Evolutionary conservation across 2,888 invertebrate species (phyloP).

Genomic region (Exocentrus adspersus): DNA sequence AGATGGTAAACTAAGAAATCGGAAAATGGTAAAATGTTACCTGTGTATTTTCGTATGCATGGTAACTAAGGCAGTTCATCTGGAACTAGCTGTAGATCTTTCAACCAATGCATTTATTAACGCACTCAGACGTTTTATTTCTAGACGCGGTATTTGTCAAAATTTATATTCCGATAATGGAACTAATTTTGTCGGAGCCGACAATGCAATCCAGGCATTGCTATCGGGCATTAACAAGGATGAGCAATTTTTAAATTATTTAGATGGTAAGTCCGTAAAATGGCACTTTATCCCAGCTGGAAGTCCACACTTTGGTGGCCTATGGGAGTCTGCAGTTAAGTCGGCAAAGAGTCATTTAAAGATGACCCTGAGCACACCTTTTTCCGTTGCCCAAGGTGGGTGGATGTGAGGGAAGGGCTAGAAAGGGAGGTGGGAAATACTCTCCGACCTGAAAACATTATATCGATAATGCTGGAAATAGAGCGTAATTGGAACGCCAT

Average conservation of each 20-base stretch:
- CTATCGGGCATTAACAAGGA: not conserved
- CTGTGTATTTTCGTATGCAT: slow-evolving; percentile 8
- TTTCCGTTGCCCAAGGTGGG: too few relatives aligned
- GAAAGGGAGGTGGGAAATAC: too few relatives aligned
- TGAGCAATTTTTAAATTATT: not conserved
- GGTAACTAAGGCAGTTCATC: slow-evolving; percentile 11
- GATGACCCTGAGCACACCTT: too few relatives aligned
- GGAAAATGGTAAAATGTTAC: not conserved
- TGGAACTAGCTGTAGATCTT: slow-evolving; percentile 5
- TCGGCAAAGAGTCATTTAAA: slow-evolving; percentile 45
- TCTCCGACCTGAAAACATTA: too few relatives aligned
- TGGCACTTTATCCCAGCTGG: slow-evolving; percentile 47
- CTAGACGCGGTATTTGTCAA: slow-evolving; percentile 1
- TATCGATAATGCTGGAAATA: too few relatives aligned
- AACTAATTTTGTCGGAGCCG: slow-evolving; percentile 20
- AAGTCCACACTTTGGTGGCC: slow-evolving; percentile 51
- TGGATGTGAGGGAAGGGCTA: too few relatives aligned
- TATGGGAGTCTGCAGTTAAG: slow-evolving; percentile 53
- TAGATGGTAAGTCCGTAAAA: not conserved
- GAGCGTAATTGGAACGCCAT: too few relatives aligned
- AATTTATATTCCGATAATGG: slow-evolving; percentile 5
- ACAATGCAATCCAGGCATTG: not conserved
- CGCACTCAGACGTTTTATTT: slow-evolving; percentile 5
- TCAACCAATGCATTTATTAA: not conserved
- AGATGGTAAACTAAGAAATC: not conserved